phyloP scores from a whole-genome alignment of 2,888 invertebrate genomes.

The Tenthredo livida region DNA sequence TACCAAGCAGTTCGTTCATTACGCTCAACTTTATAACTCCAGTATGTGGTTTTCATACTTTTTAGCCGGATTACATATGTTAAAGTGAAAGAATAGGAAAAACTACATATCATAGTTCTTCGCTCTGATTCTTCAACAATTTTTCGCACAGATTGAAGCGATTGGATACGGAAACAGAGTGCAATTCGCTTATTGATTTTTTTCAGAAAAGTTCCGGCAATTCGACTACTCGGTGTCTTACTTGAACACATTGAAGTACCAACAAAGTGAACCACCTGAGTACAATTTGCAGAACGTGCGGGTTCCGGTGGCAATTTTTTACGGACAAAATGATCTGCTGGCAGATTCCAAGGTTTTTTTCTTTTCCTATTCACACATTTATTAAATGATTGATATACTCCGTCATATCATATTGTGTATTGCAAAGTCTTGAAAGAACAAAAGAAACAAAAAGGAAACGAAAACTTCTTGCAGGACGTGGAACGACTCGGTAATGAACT shows the following conservation, averaged over 20 bases:
- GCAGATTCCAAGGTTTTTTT: constrained; percentile 77
- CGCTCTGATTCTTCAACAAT: constrained; percentile 48
- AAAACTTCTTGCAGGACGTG: constrained; percentile 80
- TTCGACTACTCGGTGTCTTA: constrained; percentile 79
- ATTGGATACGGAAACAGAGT: background rate
- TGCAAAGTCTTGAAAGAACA: background rate
- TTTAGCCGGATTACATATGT: no score
- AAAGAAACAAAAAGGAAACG: constrained; percentile 7
- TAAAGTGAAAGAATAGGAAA: background rate
- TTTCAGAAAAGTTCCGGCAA: constrained; percentile 76
- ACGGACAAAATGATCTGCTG: constrained; percentile 84
- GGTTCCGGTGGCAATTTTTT: constrained; percentile 84
- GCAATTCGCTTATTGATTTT: background rate
- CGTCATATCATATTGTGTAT: background rate
- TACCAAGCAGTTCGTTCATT: constrained; percentile 86
- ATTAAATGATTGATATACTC: background rate
- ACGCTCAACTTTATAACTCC: constrained; percentile 80
- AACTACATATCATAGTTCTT: background rate
- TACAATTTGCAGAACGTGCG: constrained; percentile 82
- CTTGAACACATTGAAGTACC: constrained; percentile 81
- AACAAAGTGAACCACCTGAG: constrained; percentile 80
- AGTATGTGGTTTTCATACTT: constrained; percentile 58
- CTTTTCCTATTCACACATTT: constrained; percentile 40
- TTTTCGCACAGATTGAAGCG: background rate
- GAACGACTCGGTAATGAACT: constrained; percentile 79